These are phyloP conservation scores for Diarsia brunnea DNA, from an alignment of 2,888 invertebrate genomes.

Conservation along the genomic window DNA sequence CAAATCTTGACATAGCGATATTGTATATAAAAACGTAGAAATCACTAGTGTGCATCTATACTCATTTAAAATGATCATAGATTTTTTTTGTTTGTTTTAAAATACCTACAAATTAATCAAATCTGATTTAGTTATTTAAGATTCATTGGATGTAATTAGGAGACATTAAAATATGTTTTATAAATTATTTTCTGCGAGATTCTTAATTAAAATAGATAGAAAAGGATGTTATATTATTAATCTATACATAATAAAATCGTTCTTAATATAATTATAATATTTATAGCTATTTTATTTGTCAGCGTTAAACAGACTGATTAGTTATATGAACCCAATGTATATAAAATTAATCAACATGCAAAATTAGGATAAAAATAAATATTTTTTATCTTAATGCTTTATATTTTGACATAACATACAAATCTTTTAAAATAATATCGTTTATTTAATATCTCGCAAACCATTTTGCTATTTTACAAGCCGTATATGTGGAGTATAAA, in stretches of 20 bases:
- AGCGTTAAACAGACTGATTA: slow-evolving; percentile 13
- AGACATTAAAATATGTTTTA: slow-evolving; percentile 9
- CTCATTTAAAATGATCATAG: slow-evolving; percentile 40
- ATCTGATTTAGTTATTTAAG: slow-evolving; percentile 41
- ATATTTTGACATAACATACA: slow-evolving; percentile 7
- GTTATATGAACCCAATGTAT: slow-evolving; percentile 10
- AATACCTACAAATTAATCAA: slow-evolving; percentile 45
- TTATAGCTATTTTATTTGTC: slow-evolving; percentile 25
- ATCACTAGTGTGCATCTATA: slow-evolving; percentile 43
- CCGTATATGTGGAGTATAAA: background rate
- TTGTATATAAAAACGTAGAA: background rate
- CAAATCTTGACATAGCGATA: slow-evolving; percentile 50
- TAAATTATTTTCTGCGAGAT: slow-evolving; percentile 52
- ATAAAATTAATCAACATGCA: slow-evolving; percentile 1
- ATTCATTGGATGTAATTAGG: slow-evolving; percentile 43
- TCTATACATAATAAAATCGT: background rate
- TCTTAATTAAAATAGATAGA: slow-evolving; percentile 61
- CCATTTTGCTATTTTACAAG: background rate
- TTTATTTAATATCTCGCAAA: slow-evolving; percentile 41
- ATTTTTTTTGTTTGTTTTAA: slow-evolving; percentile 51
- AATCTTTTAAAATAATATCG: slow-evolving; percentile 39
- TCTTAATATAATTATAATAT: slow-evolving; percentile 14
- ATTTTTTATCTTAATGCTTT: background rate
- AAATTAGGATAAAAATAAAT: slow-evolving; percentile 16
- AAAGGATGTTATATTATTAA: slow-evolving; percentile 60